A percentile compares a stretch with the other conserved stretches of the same genome.
Conservation (phyloP, 2,888 invertebrate species). For the Polyploca ridens region DNA sequence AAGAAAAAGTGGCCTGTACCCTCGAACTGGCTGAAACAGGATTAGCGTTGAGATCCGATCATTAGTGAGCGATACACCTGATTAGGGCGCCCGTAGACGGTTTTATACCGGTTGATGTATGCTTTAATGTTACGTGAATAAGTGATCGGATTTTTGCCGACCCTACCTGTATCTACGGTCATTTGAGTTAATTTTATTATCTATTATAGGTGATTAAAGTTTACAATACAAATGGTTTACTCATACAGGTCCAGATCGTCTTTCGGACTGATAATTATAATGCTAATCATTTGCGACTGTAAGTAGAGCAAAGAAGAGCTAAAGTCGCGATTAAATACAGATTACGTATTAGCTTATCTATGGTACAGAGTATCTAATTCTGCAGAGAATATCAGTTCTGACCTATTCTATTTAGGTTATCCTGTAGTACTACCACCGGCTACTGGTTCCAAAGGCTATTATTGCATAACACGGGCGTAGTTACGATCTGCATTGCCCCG, state of each 20-base stretch:
- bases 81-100: constrained; percentile 57
- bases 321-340: too few relatives aligned
- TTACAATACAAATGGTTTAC: too few relatives aligned
- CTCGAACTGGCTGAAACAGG: constrained; percentile 62
- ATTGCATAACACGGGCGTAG: neutral
- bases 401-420: neutral
- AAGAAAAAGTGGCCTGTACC: constrained; percentile 72
- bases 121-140: constrained; percentile 50
- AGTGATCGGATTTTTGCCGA: constrained; percentile 32
- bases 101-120: constrained; percentile 62
- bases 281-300: too few relatives aligned
- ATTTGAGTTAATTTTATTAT: neutral
- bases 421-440: neutral
- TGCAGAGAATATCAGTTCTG: neutral
- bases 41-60: constrained; percentile 72
- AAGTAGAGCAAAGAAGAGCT: too few relatives aligned
- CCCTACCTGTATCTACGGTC: constrained; percentile 9
- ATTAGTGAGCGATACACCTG: constrained; percentile 78
- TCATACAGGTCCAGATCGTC: too few relatives aligned
- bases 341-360: too few relatives aligned
- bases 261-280: too few relatives aligned
- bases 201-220: neutral
- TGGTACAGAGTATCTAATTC: too few relatives aligned
- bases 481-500: constrained; percentile 1
- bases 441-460: neutral